Base-by-base conservation (phyloP, 2,113 vertebrate species). In the Oreotrochilus melanogaster region DNA sequence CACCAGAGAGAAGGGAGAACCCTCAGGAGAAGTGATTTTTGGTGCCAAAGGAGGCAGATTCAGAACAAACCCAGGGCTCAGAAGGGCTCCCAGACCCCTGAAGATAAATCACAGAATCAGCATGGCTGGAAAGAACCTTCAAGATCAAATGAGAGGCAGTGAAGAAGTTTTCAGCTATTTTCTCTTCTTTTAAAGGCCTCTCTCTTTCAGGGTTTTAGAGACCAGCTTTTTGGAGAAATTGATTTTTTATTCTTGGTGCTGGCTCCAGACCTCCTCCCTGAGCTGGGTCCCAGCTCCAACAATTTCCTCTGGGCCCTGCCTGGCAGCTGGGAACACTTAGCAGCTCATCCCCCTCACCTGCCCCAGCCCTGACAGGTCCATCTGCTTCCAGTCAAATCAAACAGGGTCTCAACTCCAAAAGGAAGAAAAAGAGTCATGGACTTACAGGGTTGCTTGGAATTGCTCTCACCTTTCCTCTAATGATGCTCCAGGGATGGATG, bases 301-400 rank as follows among this genome's bases (percentile, higher is more conserved):
- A 96, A 95, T 98, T 98, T 97, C 97, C 98, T 98, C 65, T 9
- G 21, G 19, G 86, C 71, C 78, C 92, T 89, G 91, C 50, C 79
- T 86, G 39, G 97, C 98, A 98, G 92, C 98, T 98, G 98, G 96
- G 95, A 98, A 74, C 96, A 96, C 79, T 98, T 98, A 98, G 83
- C 95, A 97, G 95, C 96, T 98, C 97, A 92, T 98, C 97, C 79
- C 91, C 94, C 94, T 97, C 97, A 98, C 98, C 97, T 98, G 97
- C 94, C 35, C 10, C 31, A 96, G 94, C 71, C 62, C 96, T 95
- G 96, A 96, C 95, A 93, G 92, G 58, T 84, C 97, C 97, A 97
- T 96, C 97, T 98, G 98, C 96, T 98, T 97, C 96, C 78, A 98
- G 96, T 98, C 96, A 73, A 88, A 88, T 35, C 57, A 93, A 93